Evolutionary conservation across 1,140 invertebrate genomes (phyloP).

Genomic region (Anthonomus grandis): DNA sequence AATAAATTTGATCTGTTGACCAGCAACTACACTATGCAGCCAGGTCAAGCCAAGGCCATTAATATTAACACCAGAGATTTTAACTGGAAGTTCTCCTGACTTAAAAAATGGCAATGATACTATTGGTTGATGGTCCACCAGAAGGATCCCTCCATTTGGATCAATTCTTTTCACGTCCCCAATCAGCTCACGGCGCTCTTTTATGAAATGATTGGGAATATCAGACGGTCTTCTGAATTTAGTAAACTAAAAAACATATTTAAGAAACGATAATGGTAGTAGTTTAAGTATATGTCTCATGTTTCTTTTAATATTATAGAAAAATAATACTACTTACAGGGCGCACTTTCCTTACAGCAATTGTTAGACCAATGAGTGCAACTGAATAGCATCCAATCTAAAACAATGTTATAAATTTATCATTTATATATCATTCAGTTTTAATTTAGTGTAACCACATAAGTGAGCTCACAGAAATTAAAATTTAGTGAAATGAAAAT

Average conservation of each 20-base stretch:
- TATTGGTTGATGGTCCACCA: constrained; percentile 54
- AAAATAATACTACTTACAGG: constrained; percentile 51
- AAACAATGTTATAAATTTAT: constrained; percentile 27
- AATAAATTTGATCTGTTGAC: constrained; percentile 49
- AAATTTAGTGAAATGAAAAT: neutral
- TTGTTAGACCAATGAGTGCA: constrained; percentile 49
- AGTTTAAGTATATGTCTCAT: constrained; percentile 5
- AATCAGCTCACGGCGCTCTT: constrained; percentile 46
- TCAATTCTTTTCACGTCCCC: constrained; percentile 51
- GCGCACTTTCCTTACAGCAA: constrained; percentile 52
- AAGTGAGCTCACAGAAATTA: too few species aligned
- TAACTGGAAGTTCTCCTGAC: constrained; percentile 51
- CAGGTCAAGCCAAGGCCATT: constrained; percentile 52
- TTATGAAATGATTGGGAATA: constrained; percentile 52
- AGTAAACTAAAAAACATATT: constrained; percentile 50
- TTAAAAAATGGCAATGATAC: constrained; percentile 46
- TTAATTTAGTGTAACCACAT: too few species aligned
- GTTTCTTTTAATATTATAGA: neutral
- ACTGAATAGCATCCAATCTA: constrained; percentile 55
- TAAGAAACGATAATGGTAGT: constrained; percentile 3
- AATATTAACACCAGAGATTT: constrained; percentile 52
- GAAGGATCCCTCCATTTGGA: constrained; percentile 49
- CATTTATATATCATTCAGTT: too few species aligned
- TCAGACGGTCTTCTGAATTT: constrained; percentile 52
- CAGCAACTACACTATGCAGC: constrained; percentile 51